Evolutionary conservation across 1,140 invertebrate genomes (phyloP), one percentile per base, ranked within the genome.

Genomic region (Eufriesea mexicana): DNA sequence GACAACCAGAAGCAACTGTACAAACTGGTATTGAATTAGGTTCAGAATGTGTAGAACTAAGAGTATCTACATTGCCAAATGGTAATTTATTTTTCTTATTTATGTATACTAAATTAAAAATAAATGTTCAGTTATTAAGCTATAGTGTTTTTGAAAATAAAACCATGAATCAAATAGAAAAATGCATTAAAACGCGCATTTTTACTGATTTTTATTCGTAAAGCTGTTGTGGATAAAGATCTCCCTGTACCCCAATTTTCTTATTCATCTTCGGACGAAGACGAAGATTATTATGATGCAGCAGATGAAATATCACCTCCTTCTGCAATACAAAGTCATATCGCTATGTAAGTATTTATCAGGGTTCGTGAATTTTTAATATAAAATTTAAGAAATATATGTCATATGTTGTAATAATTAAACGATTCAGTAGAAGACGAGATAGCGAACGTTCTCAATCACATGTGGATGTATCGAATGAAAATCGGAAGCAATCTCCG

Each of bases 241-340:
- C 94, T 96, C 55, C 94, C 95, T 49, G 97, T 98, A 55, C 98
- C 98, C 42, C 97, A 97, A 90, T 98, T 97, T 71, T 99, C 98
- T 1, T 99, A 99, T 94, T 99, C 98, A 0, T 98, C 98, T 90
- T 99, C 98, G 57, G 98, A 99, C 92, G 98, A 99, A 89, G 98
- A 99, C 91, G 98, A 99, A 85, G 98, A 99, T 93, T 99, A 98
- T 94, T 99, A 96, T 92, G 98, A 99, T 95, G 98, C 98, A 14
- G 97, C 98, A 86, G 98, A 99, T 88, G 96, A 96, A 86, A 96
- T 96, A 18, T 95, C 96, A 84, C 90, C 94, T 78, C 90, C 93
- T 10, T 94, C 92, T 47, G 66, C 89, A 49, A 61, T 73, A 6
- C 90, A 91, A 79, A 89, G 84, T 79, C 81, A 89, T 73, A 71